Percentiles rank a stretch among this genome's conserved stretches.
These are phyloP conservation scores for Turdus rufiventris DNA, from an alignment of 2,113 vertebrate species.

Conservation along the genomic window DNA sequence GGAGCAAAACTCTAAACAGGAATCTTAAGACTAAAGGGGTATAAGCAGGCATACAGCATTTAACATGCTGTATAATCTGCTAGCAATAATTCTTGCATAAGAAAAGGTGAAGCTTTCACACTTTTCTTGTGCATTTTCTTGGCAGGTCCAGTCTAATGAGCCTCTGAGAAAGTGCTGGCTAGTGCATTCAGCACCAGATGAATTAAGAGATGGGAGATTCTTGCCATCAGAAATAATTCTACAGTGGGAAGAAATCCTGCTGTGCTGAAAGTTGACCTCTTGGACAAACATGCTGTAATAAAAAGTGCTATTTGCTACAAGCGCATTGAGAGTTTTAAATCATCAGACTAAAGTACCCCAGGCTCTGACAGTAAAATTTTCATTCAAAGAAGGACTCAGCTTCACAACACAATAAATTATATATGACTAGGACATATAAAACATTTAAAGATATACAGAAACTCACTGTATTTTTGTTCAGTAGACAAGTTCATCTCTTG, in stretches of 20 bases:
- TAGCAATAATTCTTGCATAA: not conserved
- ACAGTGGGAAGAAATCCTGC: conserved; percentile 52
- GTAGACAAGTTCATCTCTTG: conserved; percentile 65
- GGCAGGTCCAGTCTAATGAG: not conserved
- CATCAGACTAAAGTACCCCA: conserved; percentile 76
- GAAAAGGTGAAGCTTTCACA: not conserved
- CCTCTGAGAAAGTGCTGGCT: not conserved
- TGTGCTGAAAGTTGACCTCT: conserved; percentile 75
- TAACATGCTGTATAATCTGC: not conserved
- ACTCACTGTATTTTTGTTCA: conserved; percentile 71
- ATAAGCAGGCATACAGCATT: not conserved
- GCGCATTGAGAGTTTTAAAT: conserved; percentile 78
- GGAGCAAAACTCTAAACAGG: conserved; percentile 10
- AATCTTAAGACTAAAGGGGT: conserved; percentile 29
- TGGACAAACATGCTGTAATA: conserved; percentile 80
- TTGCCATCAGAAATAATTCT: conserved; percentile 70
- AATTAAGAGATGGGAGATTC: conserved; percentile 49
- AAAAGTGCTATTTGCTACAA: conserved; percentile 76
- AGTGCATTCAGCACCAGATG: conserved; percentile 13
- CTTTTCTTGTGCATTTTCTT: not conserved
- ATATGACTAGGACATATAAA: conserved; percentile 80
- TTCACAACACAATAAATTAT: conserved; percentile 84
- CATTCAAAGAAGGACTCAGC: conserved; percentile 80
- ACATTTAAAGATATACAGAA: conserved; percentile 82
- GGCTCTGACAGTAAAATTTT: conserved; percentile 80